Evolutionary conservation across 2,797 vertebrate species (phyloP).

Genomic region (Onychomys leucogaster): DNA sequence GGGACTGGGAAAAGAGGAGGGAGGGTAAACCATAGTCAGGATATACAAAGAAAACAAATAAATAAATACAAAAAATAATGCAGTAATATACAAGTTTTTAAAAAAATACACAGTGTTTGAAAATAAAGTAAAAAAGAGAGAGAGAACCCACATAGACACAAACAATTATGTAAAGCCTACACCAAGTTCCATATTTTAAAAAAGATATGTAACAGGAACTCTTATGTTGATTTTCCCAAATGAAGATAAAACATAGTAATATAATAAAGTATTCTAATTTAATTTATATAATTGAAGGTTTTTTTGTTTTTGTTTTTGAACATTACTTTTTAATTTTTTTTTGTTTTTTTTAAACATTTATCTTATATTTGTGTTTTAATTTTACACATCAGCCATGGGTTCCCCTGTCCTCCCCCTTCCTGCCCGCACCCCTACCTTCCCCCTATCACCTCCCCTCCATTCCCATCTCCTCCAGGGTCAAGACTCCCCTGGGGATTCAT

Average conservation of each 20-base stretch:
- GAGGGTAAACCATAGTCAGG: not conserved
- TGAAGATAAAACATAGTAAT: not conserved
- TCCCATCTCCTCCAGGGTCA: no score
- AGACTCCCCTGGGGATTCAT: no score
- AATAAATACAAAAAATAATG: not conserved
- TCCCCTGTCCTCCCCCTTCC: no score
- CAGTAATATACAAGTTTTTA: not conserved
- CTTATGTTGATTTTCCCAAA: not conserved
- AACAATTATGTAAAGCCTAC: not conserved
- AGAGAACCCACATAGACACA: not conserved
- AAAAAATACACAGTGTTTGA: slow-evolving; percentile 20
- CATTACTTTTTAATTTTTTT: no score
- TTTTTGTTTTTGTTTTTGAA: not conserved
- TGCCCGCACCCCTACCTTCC: no score
- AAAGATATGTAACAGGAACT: not conserved
- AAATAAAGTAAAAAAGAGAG: slow-evolving; percentile 24
- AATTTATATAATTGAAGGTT: not conserved
- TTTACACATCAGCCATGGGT: no score
- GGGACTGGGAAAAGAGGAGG: not conserved
- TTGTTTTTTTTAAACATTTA: no score
- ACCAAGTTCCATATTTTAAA: slow-evolving; percentile 17
- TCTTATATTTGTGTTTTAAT: no score
- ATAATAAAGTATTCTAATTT: not conserved
- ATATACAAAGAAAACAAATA: not conserved
- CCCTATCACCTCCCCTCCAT: no score